These are phyloP conservation scores for Platygyra sinensis DNA, from an alignment of 64 coral and sea anemone genomes.

Conservation along the genomic window DNA sequence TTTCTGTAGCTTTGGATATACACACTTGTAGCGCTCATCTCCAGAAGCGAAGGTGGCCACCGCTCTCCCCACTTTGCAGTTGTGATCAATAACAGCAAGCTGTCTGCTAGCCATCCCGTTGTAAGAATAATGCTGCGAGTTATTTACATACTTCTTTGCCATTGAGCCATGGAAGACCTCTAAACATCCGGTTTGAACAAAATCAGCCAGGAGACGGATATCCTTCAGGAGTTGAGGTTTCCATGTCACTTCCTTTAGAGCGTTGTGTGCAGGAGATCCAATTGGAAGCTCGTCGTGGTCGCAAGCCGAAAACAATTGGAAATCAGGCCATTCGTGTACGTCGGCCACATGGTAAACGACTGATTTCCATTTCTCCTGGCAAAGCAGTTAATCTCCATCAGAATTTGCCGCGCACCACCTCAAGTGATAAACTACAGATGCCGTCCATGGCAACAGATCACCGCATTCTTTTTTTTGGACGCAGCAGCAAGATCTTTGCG, in stretches of 20 bases:
- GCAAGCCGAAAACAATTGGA: too few species aligned
- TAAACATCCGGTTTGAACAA: too few species aligned
- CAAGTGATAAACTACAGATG: conserved; percentile 32
- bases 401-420: conserved; percentile 15
- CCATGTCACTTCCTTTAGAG: too few species aligned
- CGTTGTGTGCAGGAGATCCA: too few species aligned
- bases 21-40: conserved; percentile 9
- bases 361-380: too few species aligned
- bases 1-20: conserved; percentile 15
- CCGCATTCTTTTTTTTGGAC: background rate
- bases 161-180: too few species aligned
- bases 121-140: conserved; percentile 63
- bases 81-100: conserved; percentile 25
- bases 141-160: too few species aligned
- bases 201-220: too few species aligned
- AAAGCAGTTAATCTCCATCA: background rate
- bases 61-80: background rate
- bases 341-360: too few species aligned
- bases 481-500: background rate
- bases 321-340: too few species aligned
- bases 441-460: background rate
- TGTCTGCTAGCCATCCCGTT: conserved; percentile 49
- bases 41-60: conserved; percentile 18
- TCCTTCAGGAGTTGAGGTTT: too few species aligned
- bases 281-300: too few species aligned